phyloP scores from a whole-genome alignment of 2,113 vertebrate genomes.

The Poicephalus gulielmi region DNA sequence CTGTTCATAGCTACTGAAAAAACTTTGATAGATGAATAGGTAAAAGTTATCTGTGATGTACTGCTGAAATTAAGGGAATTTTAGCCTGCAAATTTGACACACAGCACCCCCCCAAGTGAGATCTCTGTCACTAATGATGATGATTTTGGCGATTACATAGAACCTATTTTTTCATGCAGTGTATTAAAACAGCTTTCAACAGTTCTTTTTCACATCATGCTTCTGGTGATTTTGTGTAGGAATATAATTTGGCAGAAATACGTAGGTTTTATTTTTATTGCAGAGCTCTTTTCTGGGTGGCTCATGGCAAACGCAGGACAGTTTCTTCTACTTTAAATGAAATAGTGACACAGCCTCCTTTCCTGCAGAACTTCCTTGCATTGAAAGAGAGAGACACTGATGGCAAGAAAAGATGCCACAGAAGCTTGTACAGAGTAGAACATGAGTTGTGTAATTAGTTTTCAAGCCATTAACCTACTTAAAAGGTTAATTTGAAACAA shows the following conservation, averaged over 20 bases:
- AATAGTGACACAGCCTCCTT: background rate
- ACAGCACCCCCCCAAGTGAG: background rate
- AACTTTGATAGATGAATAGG: background rate
- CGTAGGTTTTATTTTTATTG: background rate
- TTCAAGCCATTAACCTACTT: conserved; percentile 66
- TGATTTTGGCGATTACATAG: background rate
- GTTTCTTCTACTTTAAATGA: background rate
- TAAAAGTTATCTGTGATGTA: background rate
- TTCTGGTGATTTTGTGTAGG: background rate
- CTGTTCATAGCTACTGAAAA: background rate
- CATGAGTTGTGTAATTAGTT: conserved; percentile 51
- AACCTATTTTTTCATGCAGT: background rate
- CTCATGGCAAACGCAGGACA: background rate
- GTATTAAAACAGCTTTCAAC: background rate
- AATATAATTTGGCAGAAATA: background rate
- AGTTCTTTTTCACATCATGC: background rate
- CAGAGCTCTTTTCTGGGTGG: background rate
- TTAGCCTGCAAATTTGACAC: background rate
- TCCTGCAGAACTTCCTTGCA: background rate
- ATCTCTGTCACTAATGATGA: background rate
- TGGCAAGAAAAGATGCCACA: conserved; percentile 22
- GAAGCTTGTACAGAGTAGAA: conserved; percentile 34
- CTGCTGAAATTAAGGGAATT: background rate
- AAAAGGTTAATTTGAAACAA: conserved; percentile 68
- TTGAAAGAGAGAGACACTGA: background rate